A percentile compares a stretch with the other conserved stretches of the same genome.
These are phyloP conservation scores for Merodon equestris DNA, from an alignment of 2,888 invertebrate genomes.

Conservation along the genomic window DNA sequence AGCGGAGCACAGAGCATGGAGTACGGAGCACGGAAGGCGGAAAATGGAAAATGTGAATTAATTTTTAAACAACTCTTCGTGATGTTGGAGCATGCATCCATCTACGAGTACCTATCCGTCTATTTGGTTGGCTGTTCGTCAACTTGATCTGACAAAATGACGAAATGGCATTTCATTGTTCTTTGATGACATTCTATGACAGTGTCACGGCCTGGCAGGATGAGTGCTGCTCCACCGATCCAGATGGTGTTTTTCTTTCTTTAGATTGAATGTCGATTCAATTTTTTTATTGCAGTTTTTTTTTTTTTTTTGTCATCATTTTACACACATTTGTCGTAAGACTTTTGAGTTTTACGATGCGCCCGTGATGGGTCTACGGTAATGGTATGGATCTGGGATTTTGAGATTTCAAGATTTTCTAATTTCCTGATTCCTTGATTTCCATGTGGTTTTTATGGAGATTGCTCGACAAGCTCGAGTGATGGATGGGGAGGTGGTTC, in stretches of 20 bases:
- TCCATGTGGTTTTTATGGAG: constrained; percentile 41
- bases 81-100: constrained; percentile 14
- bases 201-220: not conserved
- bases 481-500: not conserved
- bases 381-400: constrained; percentile 12
- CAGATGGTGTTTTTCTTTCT: not conserved
- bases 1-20: no score
- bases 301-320: not conserved
- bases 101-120: not conserved
- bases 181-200: constrained; percentile 40
- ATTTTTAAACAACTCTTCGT: constrained; percentile 51
- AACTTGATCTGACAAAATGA: constrained; percentile 36
- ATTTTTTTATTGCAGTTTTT: constrained; percentile 50
- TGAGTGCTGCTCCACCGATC: no score
- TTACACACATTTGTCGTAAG: no score
- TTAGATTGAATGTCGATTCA: constrained; percentile 59
- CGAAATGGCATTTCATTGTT: constrained; percentile 52
- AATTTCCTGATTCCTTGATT: not conserved
- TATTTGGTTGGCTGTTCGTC: not conserved
- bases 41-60: constrained; percentile 30
- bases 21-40: not conserved
- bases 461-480: constrained; percentile 22
- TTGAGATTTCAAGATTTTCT: constrained; percentile 17
- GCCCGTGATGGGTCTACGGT: not conserved
- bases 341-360: constrained; percentile 33